phyloP scores from a whole-genome alignment of 2,888 invertebrate species.

The Drosophila ustulata region DNA sequence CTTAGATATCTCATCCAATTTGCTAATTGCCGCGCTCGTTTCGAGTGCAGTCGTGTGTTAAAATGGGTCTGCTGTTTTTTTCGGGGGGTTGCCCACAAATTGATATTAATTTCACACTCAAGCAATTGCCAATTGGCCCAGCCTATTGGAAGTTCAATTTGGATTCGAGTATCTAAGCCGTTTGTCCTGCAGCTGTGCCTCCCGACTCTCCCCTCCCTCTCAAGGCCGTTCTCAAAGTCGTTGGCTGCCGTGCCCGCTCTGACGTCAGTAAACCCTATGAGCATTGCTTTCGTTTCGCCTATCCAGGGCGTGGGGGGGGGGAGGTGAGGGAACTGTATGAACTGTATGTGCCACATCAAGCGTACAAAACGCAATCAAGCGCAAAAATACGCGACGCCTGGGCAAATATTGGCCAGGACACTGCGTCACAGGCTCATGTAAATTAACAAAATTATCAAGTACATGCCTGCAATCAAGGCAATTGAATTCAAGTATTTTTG shows the following conservation, averaged over 20 bases:
- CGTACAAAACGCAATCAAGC: slow-evolving; percentile 59
- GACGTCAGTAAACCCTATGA: slow-evolving; percentile 48
- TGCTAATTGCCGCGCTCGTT: slow-evolving; percentile 59
- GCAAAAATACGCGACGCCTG: slow-evolving; percentile 54
- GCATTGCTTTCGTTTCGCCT: background rate
- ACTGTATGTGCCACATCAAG: slow-evolving; percentile 33
- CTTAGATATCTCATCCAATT: slow-evolving; percentile 42
- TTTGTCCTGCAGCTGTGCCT: slow-evolving; percentile 2
- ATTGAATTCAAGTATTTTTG: background rate
- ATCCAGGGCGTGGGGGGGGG: background rate
- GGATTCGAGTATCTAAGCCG: slow-evolving; percentile 4
- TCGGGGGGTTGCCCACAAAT: slow-evolving; percentile 29
- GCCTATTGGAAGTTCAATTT: slow-evolving; percentile 27
- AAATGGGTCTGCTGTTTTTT: slow-evolving; percentile 38
- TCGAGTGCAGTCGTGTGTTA: slow-evolving; percentile 51
- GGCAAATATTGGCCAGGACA: slow-evolving; percentile 52
- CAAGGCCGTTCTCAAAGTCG: slow-evolving; percentile 48
- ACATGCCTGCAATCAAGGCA: background rate
- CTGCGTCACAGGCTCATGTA: slow-evolving; percentile 48
- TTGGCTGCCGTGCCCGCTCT: slow-evolving; percentile 53
- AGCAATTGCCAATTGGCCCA: slow-evolving; percentile 64
- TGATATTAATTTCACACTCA: slow-evolving; percentile 74
- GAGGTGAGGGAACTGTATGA: background rate
- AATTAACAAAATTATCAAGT: slow-evolving; percentile 52
- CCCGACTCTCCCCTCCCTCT: background rate